Evolutionary conservation across 2,888 invertebrate species (phyloP).

Genomic region (Acanthosepion lycidas): DNA sequence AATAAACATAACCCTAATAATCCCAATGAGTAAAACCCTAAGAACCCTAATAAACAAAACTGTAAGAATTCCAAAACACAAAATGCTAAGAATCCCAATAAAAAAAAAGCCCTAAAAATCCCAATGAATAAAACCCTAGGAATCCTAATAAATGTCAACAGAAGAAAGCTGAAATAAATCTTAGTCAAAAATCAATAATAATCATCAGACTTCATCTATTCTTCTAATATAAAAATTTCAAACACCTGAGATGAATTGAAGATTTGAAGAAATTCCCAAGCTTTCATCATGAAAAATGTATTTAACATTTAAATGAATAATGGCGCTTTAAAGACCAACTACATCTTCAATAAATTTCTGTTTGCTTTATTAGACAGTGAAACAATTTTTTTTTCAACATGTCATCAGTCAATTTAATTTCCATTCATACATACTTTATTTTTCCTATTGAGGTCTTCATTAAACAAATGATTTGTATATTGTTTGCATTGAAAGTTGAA

Average conservation of each 20-base stretch:
- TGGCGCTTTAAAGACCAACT: not conserved
- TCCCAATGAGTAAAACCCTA: no score
- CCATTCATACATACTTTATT: not conserved
- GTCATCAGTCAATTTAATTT: not conserved
- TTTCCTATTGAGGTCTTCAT: not conserved
- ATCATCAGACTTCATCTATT: no score
- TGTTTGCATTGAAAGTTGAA: not conserved
- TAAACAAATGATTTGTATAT: not conserved
- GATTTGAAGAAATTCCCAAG: not conserved
- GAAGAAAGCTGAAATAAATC: no score
- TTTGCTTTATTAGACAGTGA: not conserved
- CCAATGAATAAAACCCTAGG: no score
- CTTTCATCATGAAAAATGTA: not conserved
- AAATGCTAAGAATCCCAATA: no score
- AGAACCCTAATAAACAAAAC: no score
- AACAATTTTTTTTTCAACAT: not conserved
- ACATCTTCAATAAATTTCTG: not conserved
- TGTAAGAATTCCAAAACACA: no score
- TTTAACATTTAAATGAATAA: not conserved
- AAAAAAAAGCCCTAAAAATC: no score
- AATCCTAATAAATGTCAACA: no score
- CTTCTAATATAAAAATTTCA: no score
- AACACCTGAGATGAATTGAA: not conserved
- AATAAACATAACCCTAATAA: no score
- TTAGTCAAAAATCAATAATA: no score